A percentile compares a stretch with the other conserved stretches of the same genome.
Evolutionary conservation across 2,113 vertebrate species (phyloP).

Genomic region (Hypanus sabinus): DNA sequence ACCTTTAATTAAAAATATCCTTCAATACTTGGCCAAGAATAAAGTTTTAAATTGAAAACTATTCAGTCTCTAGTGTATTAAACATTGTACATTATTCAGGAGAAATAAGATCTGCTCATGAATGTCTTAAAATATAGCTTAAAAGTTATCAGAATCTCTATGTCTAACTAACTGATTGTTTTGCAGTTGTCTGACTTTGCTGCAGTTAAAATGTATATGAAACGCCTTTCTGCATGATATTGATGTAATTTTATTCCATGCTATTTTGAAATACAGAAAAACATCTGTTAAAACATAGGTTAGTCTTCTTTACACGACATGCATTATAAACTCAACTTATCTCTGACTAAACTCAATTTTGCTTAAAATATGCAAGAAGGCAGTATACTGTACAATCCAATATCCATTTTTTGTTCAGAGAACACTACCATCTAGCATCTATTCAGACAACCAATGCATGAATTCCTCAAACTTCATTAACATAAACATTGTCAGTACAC

Average conservation of each 20-base stretch:
- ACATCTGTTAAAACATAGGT: neutral
- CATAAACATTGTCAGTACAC: neutral
- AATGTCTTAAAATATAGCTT: neutral
- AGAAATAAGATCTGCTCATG: neutral
- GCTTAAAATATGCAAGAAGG: neutral
- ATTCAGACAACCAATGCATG: neutral
- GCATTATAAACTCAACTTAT: neutral
- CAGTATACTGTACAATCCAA: neutral
- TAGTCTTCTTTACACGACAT: neutral
- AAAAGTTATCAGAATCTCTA: neutral
- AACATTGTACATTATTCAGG: neutral
- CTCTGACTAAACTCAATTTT: neutral
- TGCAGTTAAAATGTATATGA: too few relatives aligned
- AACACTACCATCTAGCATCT: neutral
- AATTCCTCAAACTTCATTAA: neutral
- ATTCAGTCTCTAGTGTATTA: neutral
- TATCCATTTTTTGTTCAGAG: neutral
- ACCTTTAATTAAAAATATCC: neutral
- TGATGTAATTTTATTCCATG: neutral
- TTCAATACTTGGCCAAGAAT: neutral
- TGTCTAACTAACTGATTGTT: neutral
- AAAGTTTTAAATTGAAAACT: neutral
- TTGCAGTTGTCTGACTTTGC: neutral
- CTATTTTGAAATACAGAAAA: neutral
- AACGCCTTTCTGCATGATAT: neutral